phyloP scores from a whole-genome alignment of 1,140 invertebrate genomes.

The Drosophila malerkotliana region DNA sequence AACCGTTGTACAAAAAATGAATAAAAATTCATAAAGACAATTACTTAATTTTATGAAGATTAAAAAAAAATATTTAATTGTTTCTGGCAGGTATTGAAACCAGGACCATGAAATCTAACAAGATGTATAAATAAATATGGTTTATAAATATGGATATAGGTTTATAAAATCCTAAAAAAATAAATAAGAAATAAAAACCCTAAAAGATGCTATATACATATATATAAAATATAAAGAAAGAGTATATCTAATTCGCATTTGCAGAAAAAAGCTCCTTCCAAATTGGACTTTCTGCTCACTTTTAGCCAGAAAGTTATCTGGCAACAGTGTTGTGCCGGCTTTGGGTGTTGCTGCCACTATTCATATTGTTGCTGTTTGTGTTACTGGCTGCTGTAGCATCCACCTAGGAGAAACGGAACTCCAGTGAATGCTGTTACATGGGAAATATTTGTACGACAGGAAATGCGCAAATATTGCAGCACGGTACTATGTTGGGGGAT shows the following conservation, averaged over 20 bases:
- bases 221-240: background rate
- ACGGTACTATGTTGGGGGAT: background rate
- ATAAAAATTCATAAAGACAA: too few relatives aligned
- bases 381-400: conserved; percentile 22
- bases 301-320: conserved; percentile 60
- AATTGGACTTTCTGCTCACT: conserved; percentile 57
- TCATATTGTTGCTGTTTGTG: conserved; percentile 36
- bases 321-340: conserved; percentile 60
- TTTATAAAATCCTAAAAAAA: background rate
- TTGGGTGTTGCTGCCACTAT: background rate
- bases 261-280: background rate
- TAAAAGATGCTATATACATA: too few relatives aligned
- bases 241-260: background rate
- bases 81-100: too few relatives aligned
- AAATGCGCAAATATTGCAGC: conserved; percentile 74
- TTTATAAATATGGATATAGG: too few relatives aligned
- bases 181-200: too few relatives aligned
- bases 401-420: conserved; percentile 44
- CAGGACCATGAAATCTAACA: too few relatives aligned
- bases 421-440: conserved; percentile 66
- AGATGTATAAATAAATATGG: too few relatives aligned
- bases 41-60: too few relatives aligned
- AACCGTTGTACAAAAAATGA: background rate
- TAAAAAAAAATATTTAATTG: background rate
- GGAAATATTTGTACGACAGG: conserved; percentile 78